phyloP scores from a whole-genome alignment of 2,113 vertebrate genomes.

The Dolichotis patagonum region DNA sequence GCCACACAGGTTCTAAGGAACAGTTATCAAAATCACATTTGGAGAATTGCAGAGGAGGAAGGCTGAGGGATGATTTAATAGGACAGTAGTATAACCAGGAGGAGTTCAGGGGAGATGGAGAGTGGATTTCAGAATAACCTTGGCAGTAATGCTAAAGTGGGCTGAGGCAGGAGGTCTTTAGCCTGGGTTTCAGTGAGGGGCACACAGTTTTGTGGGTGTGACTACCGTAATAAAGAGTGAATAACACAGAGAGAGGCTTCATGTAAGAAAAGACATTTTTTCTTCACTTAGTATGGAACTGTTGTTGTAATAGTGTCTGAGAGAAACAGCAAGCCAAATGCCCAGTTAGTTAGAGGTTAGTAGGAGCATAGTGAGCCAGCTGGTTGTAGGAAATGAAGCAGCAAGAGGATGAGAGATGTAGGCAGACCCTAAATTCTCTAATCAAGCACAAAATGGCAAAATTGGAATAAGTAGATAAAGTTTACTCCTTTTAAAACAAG shows the following conservation, averaged over 20 bases:
- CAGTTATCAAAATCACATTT: neutral
- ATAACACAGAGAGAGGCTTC: neutral
- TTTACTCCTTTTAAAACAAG: neutral
- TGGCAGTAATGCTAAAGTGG: neutral
- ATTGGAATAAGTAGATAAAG: neutral
- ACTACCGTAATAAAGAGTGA: neutral
- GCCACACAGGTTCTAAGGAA: neutral
- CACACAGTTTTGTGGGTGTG: neutral
- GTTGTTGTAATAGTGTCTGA: neutral
- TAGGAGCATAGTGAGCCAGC: neutral
- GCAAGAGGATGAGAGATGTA: fast-evolving
- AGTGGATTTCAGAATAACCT: neutral
- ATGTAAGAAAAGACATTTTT: neutral
- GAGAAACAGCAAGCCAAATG: neutral
- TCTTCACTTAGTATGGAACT: neutral
- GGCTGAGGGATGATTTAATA: neutral
- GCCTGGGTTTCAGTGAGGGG: neutral
- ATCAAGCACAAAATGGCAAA: neutral
- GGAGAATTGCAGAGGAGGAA: neutral
- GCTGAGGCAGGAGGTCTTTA: neutral
- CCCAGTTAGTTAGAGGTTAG: neutral
- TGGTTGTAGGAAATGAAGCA: neutral
- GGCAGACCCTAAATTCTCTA: neutral
- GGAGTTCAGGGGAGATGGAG: neutral
- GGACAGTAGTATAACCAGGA: neutral